phyloP scores from a whole-genome alignment of 2,113 vertebrate species.

The Falcunculus frontatus region DNA sequence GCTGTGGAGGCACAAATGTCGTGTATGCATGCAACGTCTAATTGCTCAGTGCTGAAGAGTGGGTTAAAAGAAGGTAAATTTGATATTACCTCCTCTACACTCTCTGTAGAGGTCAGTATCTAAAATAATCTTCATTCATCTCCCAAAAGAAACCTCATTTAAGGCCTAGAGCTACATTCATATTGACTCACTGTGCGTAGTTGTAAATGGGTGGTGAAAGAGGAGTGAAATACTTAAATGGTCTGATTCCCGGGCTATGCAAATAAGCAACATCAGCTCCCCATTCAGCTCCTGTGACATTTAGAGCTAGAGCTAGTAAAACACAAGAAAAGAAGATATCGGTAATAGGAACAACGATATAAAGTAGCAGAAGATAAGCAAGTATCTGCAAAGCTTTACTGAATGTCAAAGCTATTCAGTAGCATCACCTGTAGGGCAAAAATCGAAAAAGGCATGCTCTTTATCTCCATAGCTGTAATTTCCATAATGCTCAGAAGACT shows the following conservation, averaged over 20 bases:
- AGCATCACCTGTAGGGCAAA: neutral
- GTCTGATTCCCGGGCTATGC: neutral
- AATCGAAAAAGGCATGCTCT: neutral
- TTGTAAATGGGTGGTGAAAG: neutral
- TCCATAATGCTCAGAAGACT: neutral
- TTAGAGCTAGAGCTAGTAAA: neutral
- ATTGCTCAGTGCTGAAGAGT: neutral
- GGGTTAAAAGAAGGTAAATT: neutral
- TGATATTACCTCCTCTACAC: neutral
- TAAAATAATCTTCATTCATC: neutral
- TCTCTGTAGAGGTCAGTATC: neutral
- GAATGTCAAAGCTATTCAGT: constrained; percentile 3
- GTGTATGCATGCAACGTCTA: neutral
- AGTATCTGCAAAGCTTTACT: neutral
- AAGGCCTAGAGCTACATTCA: neutral
- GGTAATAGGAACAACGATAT: neutral
- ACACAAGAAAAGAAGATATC: neutral
- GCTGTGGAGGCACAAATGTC: fast-evolving
- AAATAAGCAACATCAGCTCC: neutral
- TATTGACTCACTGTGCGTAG: fast-evolving
- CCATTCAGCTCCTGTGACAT: neutral
- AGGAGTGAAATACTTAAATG: neutral
- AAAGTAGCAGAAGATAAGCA: neutral
- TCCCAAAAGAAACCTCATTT: neutral
- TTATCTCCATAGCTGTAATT: neutral